phyloP scores from a whole-genome alignment of 2,888 invertebrate genomes.

The Pinctada fucata region DNA sequence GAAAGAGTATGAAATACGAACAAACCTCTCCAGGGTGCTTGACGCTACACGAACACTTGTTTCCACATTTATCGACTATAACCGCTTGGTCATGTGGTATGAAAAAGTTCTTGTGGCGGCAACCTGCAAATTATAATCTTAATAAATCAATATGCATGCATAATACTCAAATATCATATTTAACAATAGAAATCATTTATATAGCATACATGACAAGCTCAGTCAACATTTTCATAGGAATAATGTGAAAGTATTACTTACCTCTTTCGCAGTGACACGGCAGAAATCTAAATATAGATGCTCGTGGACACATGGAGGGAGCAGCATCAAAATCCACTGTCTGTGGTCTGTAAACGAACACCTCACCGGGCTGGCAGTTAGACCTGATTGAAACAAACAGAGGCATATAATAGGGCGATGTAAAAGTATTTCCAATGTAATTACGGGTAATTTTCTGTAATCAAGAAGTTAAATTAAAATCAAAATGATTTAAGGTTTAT shows the following conservation, averaged over 20 bases:
- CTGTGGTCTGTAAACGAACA: constrained; percentile 6
- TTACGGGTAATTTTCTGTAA: too few species aligned
- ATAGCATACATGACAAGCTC: too few species aligned
- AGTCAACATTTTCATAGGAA: too few species aligned
- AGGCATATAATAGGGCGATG: too few species aligned
- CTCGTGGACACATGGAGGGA: constrained; percentile 9
- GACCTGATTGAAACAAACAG: neutral
- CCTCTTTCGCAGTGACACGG: neutral
- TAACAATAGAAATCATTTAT: too few species aligned
- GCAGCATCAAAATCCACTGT: neutral
- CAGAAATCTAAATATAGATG: neutral
- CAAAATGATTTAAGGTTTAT: too few species aligned
- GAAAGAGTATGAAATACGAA: too few species aligned
- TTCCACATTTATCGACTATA: constrained; percentile 37
- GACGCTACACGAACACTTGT: constrained; percentile 30
- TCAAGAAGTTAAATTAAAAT: too few species aligned
- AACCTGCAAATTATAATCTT: constrained; percentile 19
- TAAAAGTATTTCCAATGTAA: too few species aligned
- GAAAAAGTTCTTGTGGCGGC: constrained; percentile 26
- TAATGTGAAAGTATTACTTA: neutral
- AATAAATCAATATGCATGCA: too few species aligned
- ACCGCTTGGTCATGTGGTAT: constrained; percentile 35
- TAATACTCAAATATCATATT: too few species aligned
- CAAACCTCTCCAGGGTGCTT: constrained; percentile 7
- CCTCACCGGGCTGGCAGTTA: constrained; percentile 8